These are phyloP conservation scores for Chaitophorus viminalis DNA, from an alignment of 2,888 invertebrate species.

Conservation along the genomic window DNA sequence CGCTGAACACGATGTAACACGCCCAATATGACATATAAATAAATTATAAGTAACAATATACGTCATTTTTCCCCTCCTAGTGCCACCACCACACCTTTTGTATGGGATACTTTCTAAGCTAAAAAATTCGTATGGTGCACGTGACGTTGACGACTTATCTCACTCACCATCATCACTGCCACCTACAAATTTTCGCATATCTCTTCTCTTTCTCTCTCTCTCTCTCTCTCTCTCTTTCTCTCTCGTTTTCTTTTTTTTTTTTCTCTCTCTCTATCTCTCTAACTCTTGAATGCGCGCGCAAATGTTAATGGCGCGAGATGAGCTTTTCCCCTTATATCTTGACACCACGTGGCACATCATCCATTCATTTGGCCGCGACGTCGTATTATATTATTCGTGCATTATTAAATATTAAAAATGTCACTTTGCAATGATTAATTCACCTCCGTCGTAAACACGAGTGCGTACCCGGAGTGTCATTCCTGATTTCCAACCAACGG, in stretches of 20 bases:
- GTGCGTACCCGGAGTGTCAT: slow-evolving; percentile 30
- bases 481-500: not conserved
- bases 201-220: too few species aligned
- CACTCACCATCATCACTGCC: not conserved
- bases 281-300: not conserved
- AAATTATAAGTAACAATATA: too few species aligned
- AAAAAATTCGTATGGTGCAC: not conserved
- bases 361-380: not conserved
- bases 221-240: too few species aligned
- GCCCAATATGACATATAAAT: too few species aligned
- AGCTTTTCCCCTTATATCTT: not conserved
- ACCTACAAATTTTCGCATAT: not conserved
- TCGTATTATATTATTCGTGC: slow-evolving; percentile 36
- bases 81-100: not conserved
- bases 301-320: slow-evolving; percentile 48
- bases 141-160: slow-evolving; percentile 37
- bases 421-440: slow-evolving; percentile 58
- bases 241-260: too few species aligned
- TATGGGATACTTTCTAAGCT: not conserved
- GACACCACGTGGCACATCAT: not conserved
- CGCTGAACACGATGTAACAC: too few species aligned
- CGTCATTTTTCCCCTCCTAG: too few species aligned
- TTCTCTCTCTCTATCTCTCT: too few species aligned
- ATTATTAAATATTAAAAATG: slow-evolving; percentile 58
- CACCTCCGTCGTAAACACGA: slow-evolving; percentile 42